These are phyloP conservation scores for Coluber constrictor DNA, from an alignment of 2,797 vertebrate species.

Conservation along the genomic window DNA sequence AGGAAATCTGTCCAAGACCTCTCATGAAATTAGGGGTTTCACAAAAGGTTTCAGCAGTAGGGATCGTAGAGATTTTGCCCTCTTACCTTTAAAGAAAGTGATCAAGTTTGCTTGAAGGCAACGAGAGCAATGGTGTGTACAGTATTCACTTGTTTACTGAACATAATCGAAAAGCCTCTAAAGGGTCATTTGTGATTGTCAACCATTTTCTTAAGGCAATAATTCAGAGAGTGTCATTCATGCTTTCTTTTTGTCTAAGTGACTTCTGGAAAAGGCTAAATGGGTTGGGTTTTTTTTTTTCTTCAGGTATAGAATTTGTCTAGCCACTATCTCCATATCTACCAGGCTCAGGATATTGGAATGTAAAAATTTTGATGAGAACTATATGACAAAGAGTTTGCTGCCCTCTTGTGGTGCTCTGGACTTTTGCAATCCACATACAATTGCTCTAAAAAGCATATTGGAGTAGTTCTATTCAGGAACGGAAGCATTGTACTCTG, in stretches of 20 bases:
- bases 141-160: background rate
- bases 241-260: background rate
- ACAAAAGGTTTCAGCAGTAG: background rate
- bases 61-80: background rate
- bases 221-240: background rate
- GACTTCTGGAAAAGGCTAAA: background rate
- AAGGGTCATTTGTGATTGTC: background rate
- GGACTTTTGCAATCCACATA: background rate
- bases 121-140: background rate
- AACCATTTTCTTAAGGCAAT: background rate
- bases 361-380: background rate
- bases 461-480: background rate
- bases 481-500: background rate
- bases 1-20: conserved; percentile 55
- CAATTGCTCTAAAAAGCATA: background rate
- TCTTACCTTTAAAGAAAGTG: background rate
- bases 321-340: background rate
- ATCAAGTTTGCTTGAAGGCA: background rate
- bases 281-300: background rate
- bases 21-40: background rate
- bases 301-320: background rate
- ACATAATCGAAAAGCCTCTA: background rate
- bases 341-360: background rate
- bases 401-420: background rate
- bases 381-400: background rate